A percentile compares a stretch with the other conserved stretches of the same genome.
phyloP scores from a whole-genome alignment of 2,797 vertebrate species.

The Mormyrops attenuatus region DNA sequence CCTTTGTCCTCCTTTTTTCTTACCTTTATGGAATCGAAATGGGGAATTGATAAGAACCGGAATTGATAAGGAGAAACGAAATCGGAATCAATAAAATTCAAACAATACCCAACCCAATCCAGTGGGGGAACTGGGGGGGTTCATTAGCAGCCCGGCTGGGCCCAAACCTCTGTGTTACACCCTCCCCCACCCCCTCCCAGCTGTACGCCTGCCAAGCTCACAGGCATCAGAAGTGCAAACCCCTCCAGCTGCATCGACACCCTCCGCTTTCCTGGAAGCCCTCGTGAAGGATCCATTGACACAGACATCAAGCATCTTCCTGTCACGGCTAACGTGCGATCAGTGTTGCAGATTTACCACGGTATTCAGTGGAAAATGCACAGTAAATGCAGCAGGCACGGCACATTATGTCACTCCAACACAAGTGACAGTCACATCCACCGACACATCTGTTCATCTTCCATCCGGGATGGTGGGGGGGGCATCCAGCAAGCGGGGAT shows the following conservation, averaged over 20 bases:
- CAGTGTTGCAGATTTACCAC: neutral
- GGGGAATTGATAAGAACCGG: neutral
- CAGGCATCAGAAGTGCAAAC: neutral
- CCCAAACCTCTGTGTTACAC: neutral
- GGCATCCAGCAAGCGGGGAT: neutral
- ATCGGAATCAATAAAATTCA: neutral
- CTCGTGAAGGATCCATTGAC: neutral
- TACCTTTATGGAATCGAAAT: neutral
- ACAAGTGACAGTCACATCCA: neutral
- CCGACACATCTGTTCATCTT: neutral
- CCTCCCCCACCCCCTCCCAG: neutral
- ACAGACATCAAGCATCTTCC: neutral
- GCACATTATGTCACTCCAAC: neutral
- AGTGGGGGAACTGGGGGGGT: neutral
- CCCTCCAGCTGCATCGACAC: neutral
- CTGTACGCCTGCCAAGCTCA: neutral
- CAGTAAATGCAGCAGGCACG: neutral
- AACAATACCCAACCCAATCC: neutral
- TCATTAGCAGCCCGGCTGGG: neutral
- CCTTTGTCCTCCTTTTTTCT: neutral
- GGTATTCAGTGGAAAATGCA: neutral
- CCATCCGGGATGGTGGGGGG: neutral
- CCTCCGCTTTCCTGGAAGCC: neutral
- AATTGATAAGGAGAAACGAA: neutral
- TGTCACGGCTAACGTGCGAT: neutral